Conservation (phyloP, 2,888 invertebrate genomes). For the Trichopria drosophilae region DNA sequence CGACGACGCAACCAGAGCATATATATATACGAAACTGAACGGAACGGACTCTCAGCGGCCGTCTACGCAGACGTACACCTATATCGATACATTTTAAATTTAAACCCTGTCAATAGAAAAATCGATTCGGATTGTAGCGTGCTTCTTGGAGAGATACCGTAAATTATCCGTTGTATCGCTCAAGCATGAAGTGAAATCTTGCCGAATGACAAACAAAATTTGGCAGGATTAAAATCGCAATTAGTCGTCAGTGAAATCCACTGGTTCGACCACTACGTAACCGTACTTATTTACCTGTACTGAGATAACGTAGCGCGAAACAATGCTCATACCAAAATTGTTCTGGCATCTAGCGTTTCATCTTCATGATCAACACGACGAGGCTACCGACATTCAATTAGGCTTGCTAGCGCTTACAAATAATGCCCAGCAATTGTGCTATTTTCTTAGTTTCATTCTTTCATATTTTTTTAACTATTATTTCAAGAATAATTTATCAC, state of each 20-base stretch:
- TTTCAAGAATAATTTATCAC: slow-evolving; percentile 57
- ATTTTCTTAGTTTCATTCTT: slow-evolving; percentile 47
- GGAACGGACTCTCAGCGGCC: slow-evolving; percentile 26
- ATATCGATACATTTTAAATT: slow-evolving; percentile 32
- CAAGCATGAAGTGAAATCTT: slow-evolving; percentile 47
- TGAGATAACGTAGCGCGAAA: slow-evolving; percentile 33
- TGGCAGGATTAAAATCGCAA: slow-evolving; percentile 19
- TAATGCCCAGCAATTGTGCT: slow-evolving; percentile 58
- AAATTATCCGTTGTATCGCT: slow-evolving; percentile 50
- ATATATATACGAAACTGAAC: slow-evolving; percentile 32
- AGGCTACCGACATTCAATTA: slow-evolving; percentile 54
- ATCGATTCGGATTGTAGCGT: slow-evolving; percentile 48
- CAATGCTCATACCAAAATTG: slow-evolving; percentile 28
- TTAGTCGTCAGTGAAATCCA: slow-evolving; percentile 21
- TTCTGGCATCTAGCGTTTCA: slow-evolving; percentile 42
- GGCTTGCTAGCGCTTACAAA: slow-evolving; percentile 58
- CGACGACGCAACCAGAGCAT: slow-evolving; percentile 19
- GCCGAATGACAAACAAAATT: slow-evolving; percentile 40
- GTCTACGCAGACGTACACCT: slow-evolving; percentile 16
- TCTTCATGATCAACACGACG: slow-evolving; percentile 41
- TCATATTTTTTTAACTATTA: slow-evolving; percentile 47
- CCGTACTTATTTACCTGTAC: slow-evolving; percentile 35
- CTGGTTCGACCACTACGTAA: slow-evolving; percentile 22
- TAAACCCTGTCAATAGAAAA: slow-evolving; percentile 47
- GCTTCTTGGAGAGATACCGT: slow-evolving; percentile 49